phyloP scores from a whole-genome alignment of 2,113 vertebrate species.

The Varanus komodoensis region DNA sequence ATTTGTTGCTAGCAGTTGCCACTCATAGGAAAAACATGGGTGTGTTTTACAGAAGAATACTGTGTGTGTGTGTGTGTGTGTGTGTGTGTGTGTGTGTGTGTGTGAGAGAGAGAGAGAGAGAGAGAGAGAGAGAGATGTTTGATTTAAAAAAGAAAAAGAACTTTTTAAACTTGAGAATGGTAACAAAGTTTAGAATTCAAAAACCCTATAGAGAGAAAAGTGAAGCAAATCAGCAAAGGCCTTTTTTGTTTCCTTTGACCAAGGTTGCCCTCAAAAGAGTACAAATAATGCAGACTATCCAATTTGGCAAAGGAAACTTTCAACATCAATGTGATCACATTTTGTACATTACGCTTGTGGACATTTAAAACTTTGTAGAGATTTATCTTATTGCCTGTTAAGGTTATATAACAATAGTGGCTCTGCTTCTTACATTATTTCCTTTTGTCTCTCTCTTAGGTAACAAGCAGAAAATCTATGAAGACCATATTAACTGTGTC shows the following conservation, averaged over 20 bases:
- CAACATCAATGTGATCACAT: constrained; percentile 50
- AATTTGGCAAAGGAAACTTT: constrained; percentile 44
- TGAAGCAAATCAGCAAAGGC: constrained; percentile 54
- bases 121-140: neutral
- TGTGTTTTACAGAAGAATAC: constrained; percentile 58
- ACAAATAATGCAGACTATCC: constrained; percentile 59
- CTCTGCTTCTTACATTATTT: constrained; percentile 34
- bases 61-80: constrained; percentile 33
- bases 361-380: constrained; percentile 41
- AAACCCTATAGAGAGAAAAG: constrained; percentile 29
- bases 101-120: neutral
- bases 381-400: constrained; percentile 42
- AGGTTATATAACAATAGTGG: constrained; percentile 14
- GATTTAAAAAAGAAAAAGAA: constrained; percentile 43
- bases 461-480: constrained; percentile 58
- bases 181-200: constrained; percentile 59
- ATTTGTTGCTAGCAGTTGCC: constrained; percentile 54
- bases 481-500: constrained; percentile 12
- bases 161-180: constrained; percentile 28
- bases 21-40: constrained; percentile 37
- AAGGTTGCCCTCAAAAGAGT: constrained; percentile 48
- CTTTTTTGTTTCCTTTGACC: constrained; percentile 57
- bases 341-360: constrained; percentile 31
- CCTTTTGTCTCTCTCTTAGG: constrained; percentile 42
- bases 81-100: constrained; percentile 40